Conservation (phyloP, 2,888 invertebrate species). For the Pseudococcus longispinus region DNA sequence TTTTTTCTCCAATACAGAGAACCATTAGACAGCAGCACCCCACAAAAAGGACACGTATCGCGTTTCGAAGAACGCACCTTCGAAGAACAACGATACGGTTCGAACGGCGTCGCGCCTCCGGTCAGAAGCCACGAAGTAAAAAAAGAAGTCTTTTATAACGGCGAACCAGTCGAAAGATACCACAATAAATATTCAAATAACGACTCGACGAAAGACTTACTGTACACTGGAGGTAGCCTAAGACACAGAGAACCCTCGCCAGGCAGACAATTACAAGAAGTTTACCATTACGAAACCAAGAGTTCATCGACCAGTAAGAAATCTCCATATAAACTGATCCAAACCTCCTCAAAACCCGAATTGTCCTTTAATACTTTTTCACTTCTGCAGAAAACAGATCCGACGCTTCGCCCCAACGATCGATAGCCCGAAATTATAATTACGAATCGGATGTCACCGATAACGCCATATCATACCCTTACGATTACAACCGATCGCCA, state of each 20-base stretch:
- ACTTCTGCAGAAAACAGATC: slow-evolving; percentile 1
- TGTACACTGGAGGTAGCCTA: slow-evolving; percentile 59
- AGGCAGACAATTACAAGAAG: slow-evolving; percentile 55
- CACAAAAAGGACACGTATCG: slow-evolving; percentile 59
- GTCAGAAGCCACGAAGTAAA: slow-evolving; percentile 57
- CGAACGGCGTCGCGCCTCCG: slow-evolving; percentile 57
- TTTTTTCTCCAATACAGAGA: slow-evolving; percentile 58
- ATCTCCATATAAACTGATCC: neutral
- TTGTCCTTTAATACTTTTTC: neutral
- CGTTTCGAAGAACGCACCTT: slow-evolving; percentile 58
- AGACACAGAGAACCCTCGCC: slow-evolving; percentile 59
- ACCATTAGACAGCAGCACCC: slow-evolving; percentile 59
- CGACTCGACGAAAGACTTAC: slow-evolving; percentile 58
- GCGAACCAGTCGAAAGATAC: slow-evolving; percentile 45
- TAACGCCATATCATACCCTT: slow-evolving; percentile 41
- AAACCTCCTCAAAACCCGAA: neutral
- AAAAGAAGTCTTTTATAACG: slow-evolving; percentile 49
- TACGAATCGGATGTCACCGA: slow-evolving; percentile 40
- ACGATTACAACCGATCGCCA: slow-evolving; percentile 54
- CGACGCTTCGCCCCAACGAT: slow-evolving; percentile 45
- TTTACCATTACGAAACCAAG: slow-evolving; percentile 56
- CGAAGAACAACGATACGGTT: slow-evolving; percentile 59
- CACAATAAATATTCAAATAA: slow-evolving; percentile 40
- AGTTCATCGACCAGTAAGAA: slow-evolving; percentile 47
- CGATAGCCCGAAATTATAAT: slow-evolving; percentile 41